Evolutionary conservation across 2,888 invertebrate genomes (phyloP), one percentile per base, ranked within the genome.

Genomic region (Apocheima hispidaria): DNA sequence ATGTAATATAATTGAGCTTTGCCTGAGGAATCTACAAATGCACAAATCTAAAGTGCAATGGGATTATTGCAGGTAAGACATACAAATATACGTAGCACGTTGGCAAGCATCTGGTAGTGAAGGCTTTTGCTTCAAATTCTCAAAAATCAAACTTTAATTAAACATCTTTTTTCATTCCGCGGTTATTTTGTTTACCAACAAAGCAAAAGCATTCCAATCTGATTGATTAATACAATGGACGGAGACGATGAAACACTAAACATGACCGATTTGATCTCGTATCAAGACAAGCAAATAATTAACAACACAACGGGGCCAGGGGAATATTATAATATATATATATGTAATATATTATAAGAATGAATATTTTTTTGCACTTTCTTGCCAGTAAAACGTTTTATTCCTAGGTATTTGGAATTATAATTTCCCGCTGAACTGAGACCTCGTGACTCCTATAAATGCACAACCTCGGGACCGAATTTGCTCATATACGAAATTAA

Each of bases 141-240:
- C n/a, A 14, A 43, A 6, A 10, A 20, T 26, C 14, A 44, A 41
- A 10, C 20, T 41, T 21, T 41, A 41, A 3, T 21, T 4, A 18
- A 41, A 9, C 18, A 30, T 33, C 21, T 2, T 1, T 48, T 12
- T 48, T 12, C 43, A 20, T n/a, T 52, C 21, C 12, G 30, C 26
- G 26, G 43, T 50, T 36, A 43, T 58, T 49, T 48, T 61, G 52
- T 52, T 61, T 56, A 33, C 38, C 40, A 56, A 56, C 38, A 52
- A 61, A 60, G 41, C 59, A 35, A 41, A 38, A 21, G 28, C 43
- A 60, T 60, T 49, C 50, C 60, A 23, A 53, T 28, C 23, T 20
- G 48, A 38, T n/a, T 48, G 33, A 50, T 46, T 44, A 28, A 16
- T 14, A 54, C 54, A 55, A 55, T 44, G 35, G 43, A 7, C 14